Percentiles rank a stretch among this genome's conserved stretches.
phyloP scores from a whole-genome alignment of 2,888 invertebrate species.

The Campopleginae sp. region DNA sequence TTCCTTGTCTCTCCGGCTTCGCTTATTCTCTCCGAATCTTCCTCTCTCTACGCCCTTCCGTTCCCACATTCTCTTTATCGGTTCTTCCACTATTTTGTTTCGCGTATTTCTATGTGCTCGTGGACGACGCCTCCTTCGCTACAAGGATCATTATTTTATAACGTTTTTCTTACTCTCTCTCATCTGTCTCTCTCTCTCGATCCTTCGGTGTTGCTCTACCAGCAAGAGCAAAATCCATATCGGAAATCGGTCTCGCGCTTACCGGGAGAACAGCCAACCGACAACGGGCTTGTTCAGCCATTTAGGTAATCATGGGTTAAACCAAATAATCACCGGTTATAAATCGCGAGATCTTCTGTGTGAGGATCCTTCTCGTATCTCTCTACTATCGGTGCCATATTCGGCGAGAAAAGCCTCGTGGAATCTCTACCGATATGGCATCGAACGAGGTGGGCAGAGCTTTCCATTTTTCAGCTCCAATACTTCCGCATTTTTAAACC shows the following conservation, averaged over 20 bases:
- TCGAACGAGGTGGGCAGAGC: constrained; percentile 42
- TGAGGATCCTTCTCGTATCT: constrained; percentile 23
- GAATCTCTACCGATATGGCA: constrained; percentile 20
- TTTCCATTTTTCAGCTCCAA: constrained; percentile 39
- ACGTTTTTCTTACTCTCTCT: not conserved
- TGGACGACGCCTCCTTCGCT: constrained; percentile 44
- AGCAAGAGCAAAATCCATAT: constrained; percentile 9
- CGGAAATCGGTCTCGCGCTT: constrained; percentile 47
- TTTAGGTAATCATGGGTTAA: constrained; percentile 69
- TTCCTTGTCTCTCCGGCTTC: constrained; percentile 25
- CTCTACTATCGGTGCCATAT: constrained; percentile 59
- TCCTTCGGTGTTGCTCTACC: constrained; percentile 10
- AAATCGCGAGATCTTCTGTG: constrained; percentile 62
- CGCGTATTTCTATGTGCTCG: constrained; percentile 31
- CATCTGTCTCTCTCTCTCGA: not conserved
- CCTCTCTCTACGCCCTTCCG: not conserved
- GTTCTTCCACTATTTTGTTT: constrained; percentile 19
- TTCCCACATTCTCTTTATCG: constrained; percentile 2
- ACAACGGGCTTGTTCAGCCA: constrained; percentile 50
- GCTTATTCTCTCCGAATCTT: not conserved
- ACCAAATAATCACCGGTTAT: constrained; percentile 69
- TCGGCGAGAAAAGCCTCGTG: constrained; percentile 46
- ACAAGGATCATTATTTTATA: constrained; percentile 53
- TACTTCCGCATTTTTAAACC: constrained; percentile 49
- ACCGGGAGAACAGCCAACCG: not conserved